Evolutionary conservation across 2,113 vertebrate species (phyloP).

Genomic region (Parus major): DNA sequence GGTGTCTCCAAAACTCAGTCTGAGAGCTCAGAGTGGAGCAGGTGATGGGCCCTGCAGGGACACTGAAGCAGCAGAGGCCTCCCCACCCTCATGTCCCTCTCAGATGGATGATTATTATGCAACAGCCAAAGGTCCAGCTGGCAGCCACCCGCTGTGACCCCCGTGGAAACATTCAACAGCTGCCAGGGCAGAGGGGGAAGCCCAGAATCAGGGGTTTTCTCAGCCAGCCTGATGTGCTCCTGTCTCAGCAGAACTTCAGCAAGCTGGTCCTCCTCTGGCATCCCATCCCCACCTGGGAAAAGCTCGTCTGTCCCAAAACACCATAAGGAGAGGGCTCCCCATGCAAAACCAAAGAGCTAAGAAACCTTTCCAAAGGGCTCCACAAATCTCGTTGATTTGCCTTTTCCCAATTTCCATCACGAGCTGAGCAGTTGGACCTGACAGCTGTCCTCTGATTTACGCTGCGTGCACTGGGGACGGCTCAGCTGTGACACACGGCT

Average conservation of each 20-base stretch:
- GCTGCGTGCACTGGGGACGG: not conserved
- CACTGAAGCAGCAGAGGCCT: not conserved
- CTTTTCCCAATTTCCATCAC: fast-evolving
- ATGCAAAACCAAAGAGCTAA: not conserved
- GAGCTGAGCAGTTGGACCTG: not conserved
- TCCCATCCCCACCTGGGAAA: fast-evolving
- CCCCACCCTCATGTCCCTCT: not conserved
- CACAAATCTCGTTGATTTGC: not conserved
- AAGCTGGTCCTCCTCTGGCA: fast-evolving
- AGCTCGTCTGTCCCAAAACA: not conserved
- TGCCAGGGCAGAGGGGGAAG: not conserved
- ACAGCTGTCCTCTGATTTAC: not conserved
- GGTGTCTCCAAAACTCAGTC: not conserved
- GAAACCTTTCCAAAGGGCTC: not conserved
- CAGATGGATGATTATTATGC: not conserved
- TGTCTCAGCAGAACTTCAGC: fast-evolving
- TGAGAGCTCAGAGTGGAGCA: not conserved
- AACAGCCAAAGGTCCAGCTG: not conserved
- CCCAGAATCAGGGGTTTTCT: not conserved
- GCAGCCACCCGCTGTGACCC: not conserved
- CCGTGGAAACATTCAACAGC: not conserved
- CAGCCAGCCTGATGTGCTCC: fast-evolving
- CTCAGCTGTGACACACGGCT: not conserved
- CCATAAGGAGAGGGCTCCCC: not conserved
- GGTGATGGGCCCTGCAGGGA: not conserved